A percentile compares a stretch with the other conserved stretches of the same genome.
These are phyloP conservation scores for Ibycter americanus DNA, from an alignment of 2,797 vertebrate species.

Conservation along the genomic window DNA sequence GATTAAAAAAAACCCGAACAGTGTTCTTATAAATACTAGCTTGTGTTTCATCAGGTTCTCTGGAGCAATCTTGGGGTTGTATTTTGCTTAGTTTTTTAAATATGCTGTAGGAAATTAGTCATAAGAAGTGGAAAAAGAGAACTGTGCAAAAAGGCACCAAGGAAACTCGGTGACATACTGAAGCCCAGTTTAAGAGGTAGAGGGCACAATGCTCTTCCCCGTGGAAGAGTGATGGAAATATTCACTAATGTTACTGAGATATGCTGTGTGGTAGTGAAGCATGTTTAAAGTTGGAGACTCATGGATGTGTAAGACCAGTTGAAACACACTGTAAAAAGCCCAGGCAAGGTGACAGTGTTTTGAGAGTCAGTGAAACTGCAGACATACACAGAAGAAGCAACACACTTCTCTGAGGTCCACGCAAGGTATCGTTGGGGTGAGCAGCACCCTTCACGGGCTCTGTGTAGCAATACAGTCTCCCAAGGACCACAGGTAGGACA, in stretches of 20 bases:
- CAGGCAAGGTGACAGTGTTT: neutral
- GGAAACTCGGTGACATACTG: neutral
- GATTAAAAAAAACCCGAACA: neutral
- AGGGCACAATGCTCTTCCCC: neutral
- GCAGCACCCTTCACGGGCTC: neutral
- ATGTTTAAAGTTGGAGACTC: neutral
- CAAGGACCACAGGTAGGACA: neutral
- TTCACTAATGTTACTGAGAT: neutral
- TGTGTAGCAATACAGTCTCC: neutral
- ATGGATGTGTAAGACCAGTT: neutral
- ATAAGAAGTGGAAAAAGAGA: neutral
- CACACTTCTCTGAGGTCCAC: rapidly evolving
- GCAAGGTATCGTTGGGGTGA: neutral
- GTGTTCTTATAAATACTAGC: neutral
- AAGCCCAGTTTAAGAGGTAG: neutral
- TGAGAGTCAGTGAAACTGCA: neutral
- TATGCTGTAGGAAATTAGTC: neutral
- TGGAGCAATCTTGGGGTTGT: neutral
- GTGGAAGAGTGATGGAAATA: neutral
- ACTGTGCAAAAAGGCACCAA: neutral
- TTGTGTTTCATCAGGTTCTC: neutral
- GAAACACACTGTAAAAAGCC: neutral
- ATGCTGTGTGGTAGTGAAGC: neutral
- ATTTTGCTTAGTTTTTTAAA: neutral
- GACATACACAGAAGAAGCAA: neutral